Percentiles rank a stretch among this genome's conserved stretches.
phyloP scores from a whole-genome alignment of 2,797 vertebrate genomes.

The Acrossocheilus fasciatus region DNA sequence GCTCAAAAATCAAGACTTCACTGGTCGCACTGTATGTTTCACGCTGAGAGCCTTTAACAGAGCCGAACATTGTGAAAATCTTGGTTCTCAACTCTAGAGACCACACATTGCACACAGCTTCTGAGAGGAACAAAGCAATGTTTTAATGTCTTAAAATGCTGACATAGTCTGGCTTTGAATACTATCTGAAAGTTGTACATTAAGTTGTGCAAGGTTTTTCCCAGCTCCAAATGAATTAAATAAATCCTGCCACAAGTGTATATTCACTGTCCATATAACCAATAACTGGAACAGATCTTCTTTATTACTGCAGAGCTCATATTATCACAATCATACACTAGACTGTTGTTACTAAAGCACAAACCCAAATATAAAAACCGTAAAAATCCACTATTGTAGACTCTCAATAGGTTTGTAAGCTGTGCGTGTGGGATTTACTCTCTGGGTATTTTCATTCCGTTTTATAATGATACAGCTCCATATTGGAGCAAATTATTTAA shows the following conservation, averaged over 20 bases:
- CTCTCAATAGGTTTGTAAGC: background rate
- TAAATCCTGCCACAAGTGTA: background rate
- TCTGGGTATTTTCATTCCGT: background rate
- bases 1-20: background rate
- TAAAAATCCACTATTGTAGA: conserved; percentile 3
- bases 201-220: background rate
- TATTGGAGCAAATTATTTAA: conserved; percentile 41
- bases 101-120: background rate
- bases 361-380: background rate
- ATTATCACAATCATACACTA: background rate
- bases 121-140: background rate
- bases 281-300: conserved; percentile 8
- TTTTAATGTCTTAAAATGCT: background rate
- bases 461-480: conserved; percentile 16
- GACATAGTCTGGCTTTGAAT: background rate
- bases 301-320: conserved; percentile 25
- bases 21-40: background rate
- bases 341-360: background rate
- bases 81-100: background rate
- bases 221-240: conserved; percentile 18
- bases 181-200: background rate
- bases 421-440: background rate
- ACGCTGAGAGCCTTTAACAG: background rate
- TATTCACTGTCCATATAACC: conserved; percentile 2
- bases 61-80: background rate